Conservation (phyloP, 2,888 invertebrate species). For the Norana najaformis region DNA sequence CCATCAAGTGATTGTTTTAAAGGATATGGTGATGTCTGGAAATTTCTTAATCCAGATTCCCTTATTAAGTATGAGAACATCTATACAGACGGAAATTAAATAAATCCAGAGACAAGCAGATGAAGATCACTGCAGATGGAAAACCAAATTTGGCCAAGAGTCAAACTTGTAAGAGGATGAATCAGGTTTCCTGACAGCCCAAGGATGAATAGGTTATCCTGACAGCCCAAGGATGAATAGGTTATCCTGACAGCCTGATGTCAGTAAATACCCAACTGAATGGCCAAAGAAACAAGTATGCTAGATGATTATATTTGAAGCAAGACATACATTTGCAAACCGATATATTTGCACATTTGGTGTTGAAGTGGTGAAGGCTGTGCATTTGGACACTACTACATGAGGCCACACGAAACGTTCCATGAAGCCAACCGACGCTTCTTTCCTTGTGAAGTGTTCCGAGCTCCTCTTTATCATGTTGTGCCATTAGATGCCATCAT, state of each 20-base stretch:
- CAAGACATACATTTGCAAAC: neutral
- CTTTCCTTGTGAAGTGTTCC: slow-evolving; percentile 77
- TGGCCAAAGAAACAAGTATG: neutral
- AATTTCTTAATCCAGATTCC: neutral
- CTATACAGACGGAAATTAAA: too few relatives aligned
- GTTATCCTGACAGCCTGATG: neutral
- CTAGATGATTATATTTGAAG: neutral
- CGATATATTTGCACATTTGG: neutral
- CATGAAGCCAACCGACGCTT: slow-evolving; percentile 91
- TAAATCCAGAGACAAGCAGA: too few relatives aligned
- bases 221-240: neutral
- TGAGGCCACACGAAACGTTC: slow-evolving; percentile 93
- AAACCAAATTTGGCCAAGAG: neutral
- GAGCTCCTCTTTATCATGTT: slow-evolving; percentile 93
- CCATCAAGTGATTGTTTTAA: too few relatives aligned
- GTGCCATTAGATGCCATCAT: slow-evolving; percentile 92
- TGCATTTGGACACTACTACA: slow-evolving; percentile 93
- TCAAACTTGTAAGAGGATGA: too few relatives aligned
- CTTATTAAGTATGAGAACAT: neutral
- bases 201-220: too few relatives aligned
- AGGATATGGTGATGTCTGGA: too few relatives aligned
- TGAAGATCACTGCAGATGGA: neutral
- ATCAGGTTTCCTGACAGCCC: too few relatives aligned
- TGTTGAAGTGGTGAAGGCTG: slow-evolving; percentile 76
- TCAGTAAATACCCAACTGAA: neutral